Conservation (phyloP, 64 coral and sea anemone genomes). For the Porites australiensis region DNA sequence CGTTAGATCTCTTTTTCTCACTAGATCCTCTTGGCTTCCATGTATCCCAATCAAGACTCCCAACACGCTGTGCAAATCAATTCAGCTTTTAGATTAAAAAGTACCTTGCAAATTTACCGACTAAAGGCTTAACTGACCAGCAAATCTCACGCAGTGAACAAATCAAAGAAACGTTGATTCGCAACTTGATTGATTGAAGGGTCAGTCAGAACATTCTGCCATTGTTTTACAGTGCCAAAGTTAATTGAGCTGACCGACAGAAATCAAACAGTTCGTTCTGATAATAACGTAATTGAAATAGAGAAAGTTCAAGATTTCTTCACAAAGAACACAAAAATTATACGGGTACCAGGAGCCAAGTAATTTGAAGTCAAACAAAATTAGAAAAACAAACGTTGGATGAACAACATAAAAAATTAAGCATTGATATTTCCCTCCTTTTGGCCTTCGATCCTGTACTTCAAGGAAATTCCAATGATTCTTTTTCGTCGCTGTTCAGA, state of each 20-base stretch:
- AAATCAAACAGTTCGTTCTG: neutral
- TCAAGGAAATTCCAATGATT: too few relatives aligned
- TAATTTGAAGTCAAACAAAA: neutral
- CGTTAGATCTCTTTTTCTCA: neutral
- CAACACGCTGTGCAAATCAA: too few relatives aligned
- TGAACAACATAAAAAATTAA: too few relatives aligned
- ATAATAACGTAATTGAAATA: neutral
- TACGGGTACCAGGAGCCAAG: neutral
- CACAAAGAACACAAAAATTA: neutral
- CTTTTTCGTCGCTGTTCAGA: too few relatives aligned
- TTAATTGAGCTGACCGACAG: too few relatives aligned
- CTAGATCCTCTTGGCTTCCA: neutral
- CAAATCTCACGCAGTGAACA: neutral
- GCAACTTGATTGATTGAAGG: too few relatives aligned
- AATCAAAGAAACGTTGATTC: too few relatives aligned
- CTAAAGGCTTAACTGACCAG: neutral
- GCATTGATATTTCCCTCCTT: too few relatives aligned
- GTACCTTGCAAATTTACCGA: too few relatives aligned
- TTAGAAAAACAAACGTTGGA: neutral
- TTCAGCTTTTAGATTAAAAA: neutral
- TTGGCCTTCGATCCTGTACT: too few relatives aligned
- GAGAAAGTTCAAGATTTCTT: neutral
- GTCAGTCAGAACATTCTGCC: neutral
- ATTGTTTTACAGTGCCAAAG: neutral
- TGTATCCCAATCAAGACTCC: neutral